These are phyloP conservation scores for Echinometra lucunter DNA, from an alignment of 53 echinoderm and acorn worm species.

Conservation along the genomic window DNA sequence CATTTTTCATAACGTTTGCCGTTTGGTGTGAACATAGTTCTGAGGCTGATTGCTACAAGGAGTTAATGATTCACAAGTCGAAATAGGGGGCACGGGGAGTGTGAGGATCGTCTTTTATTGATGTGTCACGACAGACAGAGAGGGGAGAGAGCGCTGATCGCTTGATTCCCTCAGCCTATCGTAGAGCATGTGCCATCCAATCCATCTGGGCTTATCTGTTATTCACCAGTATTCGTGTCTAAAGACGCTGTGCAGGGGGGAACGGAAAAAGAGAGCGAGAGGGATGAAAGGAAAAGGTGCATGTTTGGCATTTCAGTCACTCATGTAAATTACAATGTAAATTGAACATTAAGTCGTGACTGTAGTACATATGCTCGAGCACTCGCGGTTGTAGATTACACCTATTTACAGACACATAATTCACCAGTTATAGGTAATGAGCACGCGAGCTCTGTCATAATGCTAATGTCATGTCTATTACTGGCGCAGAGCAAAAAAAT, in stretches of 20 bases:
- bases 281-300: slow-evolving; percentile 36
- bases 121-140: slow-evolving; percentile 56
- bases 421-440: slow-evolving; percentile 36
- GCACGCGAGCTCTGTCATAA: not conserved
- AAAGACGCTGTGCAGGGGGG: not conserved
- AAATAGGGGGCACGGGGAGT: not conserved
- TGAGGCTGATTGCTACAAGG: not conserved
- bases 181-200: slow-evolving; percentile 1
- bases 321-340: slow-evolving; percentile 57
- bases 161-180: slow-evolving; percentile 48
- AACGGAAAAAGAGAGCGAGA: not conserved
- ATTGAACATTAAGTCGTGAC: slow-evolving; percentile 46
- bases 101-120: slow-evolving; percentile 31
- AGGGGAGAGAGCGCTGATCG: slow-evolving; percentile 38
- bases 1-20: not conserved
- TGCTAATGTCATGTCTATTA: not conserved
- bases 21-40: slow-evolving; percentile 14
- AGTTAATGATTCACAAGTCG: slow-evolving; percentile 53
- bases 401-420: slow-evolving; percentile 20
- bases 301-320: slow-evolving; percentile 64
- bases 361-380: slow-evolving; percentile 11
- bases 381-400: not conserved
- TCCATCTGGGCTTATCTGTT: slow-evolving; percentile 59
- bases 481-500: slow-evolving; percentile 13
- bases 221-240: slow-evolving; percentile 41